Evolutionary conservation across 2,797 vertebrate genomes (phyloP), one percentile per base, ranked within the genome.

Genomic region (Sebastes melanostomus): DNA sequence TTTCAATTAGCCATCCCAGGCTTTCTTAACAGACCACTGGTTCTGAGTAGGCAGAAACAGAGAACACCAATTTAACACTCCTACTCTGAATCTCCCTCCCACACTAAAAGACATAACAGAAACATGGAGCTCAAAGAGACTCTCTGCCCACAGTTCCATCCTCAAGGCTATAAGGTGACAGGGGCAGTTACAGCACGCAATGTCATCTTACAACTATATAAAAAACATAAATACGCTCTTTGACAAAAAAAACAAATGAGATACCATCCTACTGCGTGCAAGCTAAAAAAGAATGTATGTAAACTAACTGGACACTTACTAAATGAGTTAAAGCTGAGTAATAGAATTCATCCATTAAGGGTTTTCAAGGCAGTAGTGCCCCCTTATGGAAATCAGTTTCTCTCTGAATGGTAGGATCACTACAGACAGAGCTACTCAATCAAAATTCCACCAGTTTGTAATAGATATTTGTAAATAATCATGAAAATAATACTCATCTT

Each of bases 351-450:
- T 77, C 14, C 63, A 63, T 80, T 46, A 32, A 36, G 38, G 16
- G 63, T 93, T 91, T 91, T 72, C 70, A 85, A 88, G 81, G 85
- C 91, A 89, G 86, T 85, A 93, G 89, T 90, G 88, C 93, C 92
- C 92, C 90, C 92, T 92, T 65, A 92, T 94, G 93, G 92, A 88
- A 88, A 87, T 80, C 13, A 71, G 67, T 80, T 86, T 81, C 46
- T 36, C 18, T 86, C 9, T 78, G 42, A 82, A 70, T 62, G 12
- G 8, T 16, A 62, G 20, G 59, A 38, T 60, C 20, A 83, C 36
- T 42, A 42, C 55, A 77, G 29, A 62, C 4, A 36, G 42, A 46
- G 12, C 8, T 18, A 27, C 11, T 69, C 30, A 18, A 34, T 32
- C 25, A n/a, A 22, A 60, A 9, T 20, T 4, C 7, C 2, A 38